Conservation (phyloP, 2,797 vertebrate species). For the Onychomys leucogaster region DNA sequence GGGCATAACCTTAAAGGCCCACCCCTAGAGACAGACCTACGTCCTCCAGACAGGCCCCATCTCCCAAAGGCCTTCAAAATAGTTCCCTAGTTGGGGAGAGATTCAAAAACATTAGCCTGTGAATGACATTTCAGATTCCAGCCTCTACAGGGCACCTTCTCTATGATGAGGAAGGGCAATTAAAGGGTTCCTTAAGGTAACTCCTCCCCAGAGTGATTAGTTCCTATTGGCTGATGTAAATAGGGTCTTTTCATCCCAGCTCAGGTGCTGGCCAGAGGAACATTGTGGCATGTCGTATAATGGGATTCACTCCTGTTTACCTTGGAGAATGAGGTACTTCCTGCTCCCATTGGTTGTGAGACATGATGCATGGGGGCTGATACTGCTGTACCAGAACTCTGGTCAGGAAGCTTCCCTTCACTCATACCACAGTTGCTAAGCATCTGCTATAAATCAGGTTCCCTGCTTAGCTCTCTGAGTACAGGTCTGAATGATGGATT, state of each 20-base stretch:
- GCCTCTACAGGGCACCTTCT: neutral
- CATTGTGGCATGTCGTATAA: neutral
- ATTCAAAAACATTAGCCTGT: neutral
- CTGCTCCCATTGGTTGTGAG: neutral
- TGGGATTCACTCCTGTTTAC: neutral
- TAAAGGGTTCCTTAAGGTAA: neutral
- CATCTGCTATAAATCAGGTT: neutral
- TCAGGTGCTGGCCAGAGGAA: neutral
- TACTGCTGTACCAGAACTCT: neutral
- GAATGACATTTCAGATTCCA: neutral
- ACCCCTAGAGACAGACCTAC: neutral
- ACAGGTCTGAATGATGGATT: slow-evolving; percentile 1
- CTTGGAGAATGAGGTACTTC: neutral
- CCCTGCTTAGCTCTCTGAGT: neutral
- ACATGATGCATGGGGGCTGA: neutral
- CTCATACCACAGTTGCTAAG: neutral
- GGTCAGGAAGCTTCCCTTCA: neutral
- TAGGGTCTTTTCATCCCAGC: neutral
- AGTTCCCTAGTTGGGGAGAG: neutral
- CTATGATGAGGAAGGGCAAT: neutral
- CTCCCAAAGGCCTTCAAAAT: neutral
- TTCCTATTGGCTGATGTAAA: neutral
- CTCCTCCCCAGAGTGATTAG: neutral
- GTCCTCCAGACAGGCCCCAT: neutral
- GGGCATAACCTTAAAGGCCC: neutral